phyloP scores from a whole-genome alignment of 2,113 vertebrate genomes.

The Pycnonotus jocosus region DNA sequence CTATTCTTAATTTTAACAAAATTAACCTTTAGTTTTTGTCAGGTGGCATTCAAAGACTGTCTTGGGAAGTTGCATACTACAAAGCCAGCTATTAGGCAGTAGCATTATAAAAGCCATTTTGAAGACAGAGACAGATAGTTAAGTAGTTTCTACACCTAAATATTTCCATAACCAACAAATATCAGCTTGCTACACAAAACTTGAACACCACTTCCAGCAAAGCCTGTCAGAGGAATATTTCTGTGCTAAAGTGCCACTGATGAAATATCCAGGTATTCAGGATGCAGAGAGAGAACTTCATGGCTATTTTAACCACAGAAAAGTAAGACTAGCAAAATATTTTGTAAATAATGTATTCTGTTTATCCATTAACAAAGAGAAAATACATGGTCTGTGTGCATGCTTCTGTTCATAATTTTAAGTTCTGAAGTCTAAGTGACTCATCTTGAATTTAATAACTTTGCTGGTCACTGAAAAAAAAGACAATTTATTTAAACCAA shows the following conservation, averaged over 20 bases:
- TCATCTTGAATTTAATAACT: constrained; percentile 25
- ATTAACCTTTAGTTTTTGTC: neutral
- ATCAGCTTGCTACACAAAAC: neutral
- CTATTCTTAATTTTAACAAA: neutral
- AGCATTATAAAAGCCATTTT: neutral
- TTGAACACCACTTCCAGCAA: neutral
- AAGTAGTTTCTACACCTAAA: neutral
- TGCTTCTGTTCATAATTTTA: constrained; percentile 3
- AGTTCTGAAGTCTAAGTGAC: neutral
- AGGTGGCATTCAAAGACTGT: neutral
- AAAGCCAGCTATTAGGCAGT: neutral
- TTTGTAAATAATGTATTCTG: neutral
- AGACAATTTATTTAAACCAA: constrained; percentile 10
- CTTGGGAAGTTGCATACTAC: neutral
- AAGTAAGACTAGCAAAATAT: neutral
- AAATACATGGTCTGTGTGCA: neutral
- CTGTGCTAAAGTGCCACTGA: neutral
- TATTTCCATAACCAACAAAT: neutral
- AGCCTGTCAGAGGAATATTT: neutral
- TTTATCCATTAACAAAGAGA: constrained; percentile 24
- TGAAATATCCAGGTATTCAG: neutral
- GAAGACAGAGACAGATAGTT: neutral
- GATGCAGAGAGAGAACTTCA: neutral
- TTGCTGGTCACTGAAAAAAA: constrained; percentile 11
- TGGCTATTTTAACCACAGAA: neutral